Evolutionary conservation across 2,797 vertebrate genomes (phyloP).

Genomic region (Tapirus indicus): DNA sequence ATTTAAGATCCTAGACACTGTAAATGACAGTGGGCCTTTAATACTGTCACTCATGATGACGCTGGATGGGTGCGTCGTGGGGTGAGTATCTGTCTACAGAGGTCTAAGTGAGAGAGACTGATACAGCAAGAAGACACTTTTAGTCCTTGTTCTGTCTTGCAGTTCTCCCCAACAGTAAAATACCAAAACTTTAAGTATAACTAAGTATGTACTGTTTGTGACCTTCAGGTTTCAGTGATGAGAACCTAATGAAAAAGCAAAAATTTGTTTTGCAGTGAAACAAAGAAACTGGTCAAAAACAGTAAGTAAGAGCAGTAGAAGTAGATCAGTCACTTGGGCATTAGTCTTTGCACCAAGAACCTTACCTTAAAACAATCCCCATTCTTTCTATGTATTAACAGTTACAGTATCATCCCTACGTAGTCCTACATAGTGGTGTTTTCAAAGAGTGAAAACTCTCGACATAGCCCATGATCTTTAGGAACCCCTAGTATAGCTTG

Average conservation of each 20-base stretch:
- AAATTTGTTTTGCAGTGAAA: background rate
- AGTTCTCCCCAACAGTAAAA: constrained; percentile 5
- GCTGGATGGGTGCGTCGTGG: background rate
- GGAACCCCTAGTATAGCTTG: background rate
- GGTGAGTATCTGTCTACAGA: background rate
- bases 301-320: background rate
- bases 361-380: background rate
- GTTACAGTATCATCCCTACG: background rate
- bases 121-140: background rate
- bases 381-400: background rate
- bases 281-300: background rate
- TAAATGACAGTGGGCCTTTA: background rate
- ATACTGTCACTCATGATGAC: background rate
- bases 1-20: background rate
- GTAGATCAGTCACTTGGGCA: background rate
- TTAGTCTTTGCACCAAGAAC: background rate
- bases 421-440: background rate
- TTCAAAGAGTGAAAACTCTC: background rate
- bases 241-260: background rate
- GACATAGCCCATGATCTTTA: background rate
- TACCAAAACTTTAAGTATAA: background rate
- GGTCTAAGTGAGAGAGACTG: background rate
- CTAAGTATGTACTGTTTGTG: background rate
- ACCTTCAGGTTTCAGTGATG: background rate
- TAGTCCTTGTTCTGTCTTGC: background rate